Evolutionary conservation across 2,888 invertebrate species (phyloP).

Genomic region (Ophion slaviceki): DNA sequence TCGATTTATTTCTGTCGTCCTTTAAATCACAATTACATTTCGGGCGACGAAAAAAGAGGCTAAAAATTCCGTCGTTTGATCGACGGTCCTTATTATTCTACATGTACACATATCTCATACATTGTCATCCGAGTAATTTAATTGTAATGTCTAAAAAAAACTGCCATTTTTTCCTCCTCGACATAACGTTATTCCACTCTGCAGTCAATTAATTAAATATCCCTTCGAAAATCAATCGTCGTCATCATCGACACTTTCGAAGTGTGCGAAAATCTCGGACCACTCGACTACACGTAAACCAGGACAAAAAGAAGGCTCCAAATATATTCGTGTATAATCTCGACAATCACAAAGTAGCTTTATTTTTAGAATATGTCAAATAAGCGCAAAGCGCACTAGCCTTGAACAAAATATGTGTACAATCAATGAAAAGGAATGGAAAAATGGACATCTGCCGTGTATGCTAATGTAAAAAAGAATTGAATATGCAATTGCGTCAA

Average conservation of each 20-base stretch:
- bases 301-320: constrained; percentile 1
- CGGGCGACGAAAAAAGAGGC: not conserved
- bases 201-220: constrained; percentile 17
- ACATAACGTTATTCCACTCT: not conserved
- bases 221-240: not conserved
- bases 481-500: not conserved
- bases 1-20: not conserved
- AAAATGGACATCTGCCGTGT: not conserved
- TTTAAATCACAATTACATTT: not conserved
- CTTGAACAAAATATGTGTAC: constrained; percentile 28
- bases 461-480: not conserved
- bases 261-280: constrained; percentile 37
- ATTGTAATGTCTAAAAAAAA: not conserved
- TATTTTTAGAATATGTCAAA: constrained; percentile 60
- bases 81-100: not conserved
- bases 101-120: not conserved
- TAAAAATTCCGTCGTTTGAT: not conserved
- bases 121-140: not conserved
- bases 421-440: not conserved
- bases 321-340: constrained; percentile 44
- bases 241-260: not conserved
- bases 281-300: constrained; percentile 6
- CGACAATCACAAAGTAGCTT: constrained; percentile 64
- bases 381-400: constrained; percentile 33
- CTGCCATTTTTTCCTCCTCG: not conserved